These are phyloP conservation scores for Ichneumon xanthorius DNA, from an alignment of 2,888 invertebrate species.

Conservation along the genomic window DNA sequence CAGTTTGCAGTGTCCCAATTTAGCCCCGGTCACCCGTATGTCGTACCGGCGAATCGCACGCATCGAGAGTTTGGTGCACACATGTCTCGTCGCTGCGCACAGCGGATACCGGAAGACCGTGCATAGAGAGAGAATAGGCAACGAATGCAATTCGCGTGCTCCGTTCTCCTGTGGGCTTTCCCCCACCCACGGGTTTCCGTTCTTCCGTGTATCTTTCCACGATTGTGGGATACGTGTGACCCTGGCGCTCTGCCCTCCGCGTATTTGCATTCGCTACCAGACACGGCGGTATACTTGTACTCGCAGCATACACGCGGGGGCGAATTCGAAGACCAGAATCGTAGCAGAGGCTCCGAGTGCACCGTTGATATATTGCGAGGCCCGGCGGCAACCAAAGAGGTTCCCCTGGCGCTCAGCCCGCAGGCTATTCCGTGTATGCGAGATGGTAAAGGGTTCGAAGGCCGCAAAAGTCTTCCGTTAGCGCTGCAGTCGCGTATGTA, in stretches of 20 bases:
- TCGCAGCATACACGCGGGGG: neutral
- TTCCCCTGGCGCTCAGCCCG: slow-evolving; percentile 46
- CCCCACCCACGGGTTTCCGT: slow-evolving; percentile 36
- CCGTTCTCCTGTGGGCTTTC: slow-evolving; percentile 13
- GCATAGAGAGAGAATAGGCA: slow-evolving; percentile 27
- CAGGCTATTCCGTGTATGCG: slow-evolving; percentile 10
- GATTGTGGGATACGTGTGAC: slow-evolving; percentile 48
- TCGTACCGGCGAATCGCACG: slow-evolving; percentile 4
- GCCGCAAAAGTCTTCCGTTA: slow-evolving; percentile 42
- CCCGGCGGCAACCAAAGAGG: slow-evolving; percentile 46
- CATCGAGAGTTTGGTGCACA: slow-evolving; percentile 11
- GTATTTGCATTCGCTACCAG: slow-evolving; percentile 57
- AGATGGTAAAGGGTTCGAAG: slow-evolving; percentile 28
- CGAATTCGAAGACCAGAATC: slow-evolving; percentile 44
- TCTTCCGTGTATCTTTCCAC: slow-evolving; percentile 54
- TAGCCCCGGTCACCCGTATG: neutral
- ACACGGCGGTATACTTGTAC: neutral
- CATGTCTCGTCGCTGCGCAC: neutral
- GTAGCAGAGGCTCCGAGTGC: slow-evolving; percentile 23
- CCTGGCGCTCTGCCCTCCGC: slow-evolving; percentile 24
- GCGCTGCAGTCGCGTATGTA: slow-evolving; percentile 11
- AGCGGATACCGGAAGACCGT: neutral
- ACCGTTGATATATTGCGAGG: slow-evolving; percentile 43
- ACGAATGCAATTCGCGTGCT: slow-evolving; percentile 26
- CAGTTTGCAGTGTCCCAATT: neutral